These are phyloP conservation scores for Oostethus manadensis DNA, from an alignment of 2,113 vertebrate genomes.

Conservation along the genomic window DNA sequence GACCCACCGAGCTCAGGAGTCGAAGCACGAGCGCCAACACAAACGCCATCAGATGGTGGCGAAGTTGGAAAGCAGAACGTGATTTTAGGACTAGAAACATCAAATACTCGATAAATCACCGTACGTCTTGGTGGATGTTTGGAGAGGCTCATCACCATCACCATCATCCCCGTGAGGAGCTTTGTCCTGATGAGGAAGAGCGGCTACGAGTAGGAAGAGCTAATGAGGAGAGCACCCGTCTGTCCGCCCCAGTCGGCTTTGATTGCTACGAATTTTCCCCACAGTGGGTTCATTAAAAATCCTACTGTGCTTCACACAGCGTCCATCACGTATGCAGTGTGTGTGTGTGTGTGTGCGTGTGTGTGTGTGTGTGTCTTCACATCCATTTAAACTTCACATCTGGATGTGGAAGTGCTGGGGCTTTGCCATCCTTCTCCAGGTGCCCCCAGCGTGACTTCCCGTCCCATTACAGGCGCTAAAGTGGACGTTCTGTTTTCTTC, in stretches of 20 bases:
- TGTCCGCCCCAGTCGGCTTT: constrained; percentile 32
- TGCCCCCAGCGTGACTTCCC: too few species aligned
- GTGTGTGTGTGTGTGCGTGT: too few species aligned
- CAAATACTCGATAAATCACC: neutral
- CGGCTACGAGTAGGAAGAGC: constrained; percentile 8
- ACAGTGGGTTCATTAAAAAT: constrained; percentile 36
- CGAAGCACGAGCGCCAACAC: too few species aligned
- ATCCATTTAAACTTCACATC: constrained; percentile 53
- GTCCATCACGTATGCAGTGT: neutral
- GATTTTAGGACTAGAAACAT: neutral
- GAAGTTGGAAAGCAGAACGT: neutral
- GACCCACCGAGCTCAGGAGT: too few species aligned
- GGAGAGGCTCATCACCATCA: constrained; percentile 27
- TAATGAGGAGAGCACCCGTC: constrained; percentile 50
- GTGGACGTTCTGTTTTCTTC: constrained; percentile 1
- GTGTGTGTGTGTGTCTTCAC: too few species aligned
- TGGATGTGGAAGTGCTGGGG: neutral
- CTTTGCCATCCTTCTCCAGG: too few species aligned
- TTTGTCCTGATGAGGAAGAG: constrained; percentile 25
- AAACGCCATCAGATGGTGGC: too few species aligned
- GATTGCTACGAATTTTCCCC: constrained; percentile 44
- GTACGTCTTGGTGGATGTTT: constrained; percentile 15
- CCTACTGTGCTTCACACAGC: constrained; percentile 17
- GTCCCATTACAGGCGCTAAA: constrained; percentile 11
- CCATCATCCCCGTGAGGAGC: constrained; percentile 5